Percentiles rank a stretch among this genome's conserved stretches.
Conservation (phyloP, 1,140 invertebrate genomes). For the Magallana angulata region DNA sequence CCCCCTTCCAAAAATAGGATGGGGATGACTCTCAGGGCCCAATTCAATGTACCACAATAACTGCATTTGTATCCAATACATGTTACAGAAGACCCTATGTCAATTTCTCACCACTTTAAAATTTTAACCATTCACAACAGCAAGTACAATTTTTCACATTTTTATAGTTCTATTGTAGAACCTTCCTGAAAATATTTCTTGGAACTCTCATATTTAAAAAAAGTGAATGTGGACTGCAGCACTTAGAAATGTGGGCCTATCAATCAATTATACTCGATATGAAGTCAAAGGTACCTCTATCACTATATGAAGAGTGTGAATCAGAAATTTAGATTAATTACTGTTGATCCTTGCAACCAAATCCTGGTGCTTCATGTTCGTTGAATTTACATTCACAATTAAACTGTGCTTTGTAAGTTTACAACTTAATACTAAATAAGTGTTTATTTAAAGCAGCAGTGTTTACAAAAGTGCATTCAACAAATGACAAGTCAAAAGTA, state of each 20-base stretch:
- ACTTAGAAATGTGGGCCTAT: too few species aligned
- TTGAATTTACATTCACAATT: conserved; percentile 16
- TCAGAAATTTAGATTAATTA: neutral
- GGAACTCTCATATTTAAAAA: neutral
- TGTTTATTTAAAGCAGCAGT: conserved; percentile 11
- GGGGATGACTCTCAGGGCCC: neutral
- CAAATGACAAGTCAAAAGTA: neutral
- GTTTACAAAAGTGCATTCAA: conserved; percentile 9
- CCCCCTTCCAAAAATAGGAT: neutral
- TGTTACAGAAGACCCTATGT: conserved; percentile 9
- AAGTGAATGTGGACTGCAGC: too few species aligned
- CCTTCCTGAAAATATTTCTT: neutral
- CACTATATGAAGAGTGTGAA: neutral
- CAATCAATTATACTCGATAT: neutral
- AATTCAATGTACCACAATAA: conserved; percentile 6
- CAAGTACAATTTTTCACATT: neutral
- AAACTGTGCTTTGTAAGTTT: conserved; percentile 11
- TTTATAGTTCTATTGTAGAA: too few species aligned
- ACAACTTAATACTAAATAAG: neutral
- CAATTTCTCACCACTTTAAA: conserved; percentile 4
- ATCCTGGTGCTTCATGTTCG: neutral
- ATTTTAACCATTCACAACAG: conserved; percentile 10
- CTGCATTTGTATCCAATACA: conserved; percentile 5
- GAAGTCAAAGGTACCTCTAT: conserved; percentile 10
- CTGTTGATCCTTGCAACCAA: too few species aligned